These are phyloP conservation scores for Heliothis subflexa DNA, from an alignment of 1,140 invertebrate genomes.

Conservation along the genomic window DNA sequence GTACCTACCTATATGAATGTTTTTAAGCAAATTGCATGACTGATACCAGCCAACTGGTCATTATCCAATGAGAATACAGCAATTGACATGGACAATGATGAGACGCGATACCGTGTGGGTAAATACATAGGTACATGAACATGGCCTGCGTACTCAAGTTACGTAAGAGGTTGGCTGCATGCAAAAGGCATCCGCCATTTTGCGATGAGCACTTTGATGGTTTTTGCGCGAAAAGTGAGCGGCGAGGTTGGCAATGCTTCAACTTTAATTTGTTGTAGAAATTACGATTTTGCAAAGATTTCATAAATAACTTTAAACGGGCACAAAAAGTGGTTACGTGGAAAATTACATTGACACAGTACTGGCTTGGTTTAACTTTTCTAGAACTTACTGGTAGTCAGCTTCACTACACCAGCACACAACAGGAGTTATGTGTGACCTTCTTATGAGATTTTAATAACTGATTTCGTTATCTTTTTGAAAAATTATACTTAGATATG, in stretches of 20 bases:
- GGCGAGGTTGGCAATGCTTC: conserved; percentile 58
- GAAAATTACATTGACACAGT: conserved; percentile 21
- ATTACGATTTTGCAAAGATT: conserved; percentile 50
- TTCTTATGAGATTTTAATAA: conserved; percentile 16
- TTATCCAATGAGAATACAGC: conserved; percentile 73
- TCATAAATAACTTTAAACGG: conserved; percentile 41
- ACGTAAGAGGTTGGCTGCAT: conserved; percentile 63
- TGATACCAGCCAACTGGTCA: conserved; percentile 56
- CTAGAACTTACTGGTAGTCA: conserved; percentile 14
- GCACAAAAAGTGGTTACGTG: conserved; percentile 37
- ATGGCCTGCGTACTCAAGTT: conserved; percentile 55
- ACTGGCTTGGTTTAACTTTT: not conserved
- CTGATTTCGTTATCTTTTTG: not conserved
- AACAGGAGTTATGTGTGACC: conserved; percentile 22
- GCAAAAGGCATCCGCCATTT: conserved; percentile 71
- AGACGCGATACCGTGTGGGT: conserved; percentile 56
- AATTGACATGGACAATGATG: conserved; percentile 73
- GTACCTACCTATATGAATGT: conserved; percentile 51
- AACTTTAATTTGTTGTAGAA: conserved; percentile 53
- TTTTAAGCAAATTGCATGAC: conserved; percentile 63
- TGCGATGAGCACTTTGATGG: conserved; percentile 66
- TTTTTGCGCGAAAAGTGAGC: conserved; percentile 72
- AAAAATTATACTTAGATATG: too few relatives aligned
- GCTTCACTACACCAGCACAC: not conserved
- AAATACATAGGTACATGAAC: conserved; percentile 53